Percentiles rank a stretch among this genome's conserved stretches.
These are phyloP conservation scores for Drosophila infuscata DNA, from an alignment of 2,888 invertebrate species.

Conservation along the genomic window DNA sequence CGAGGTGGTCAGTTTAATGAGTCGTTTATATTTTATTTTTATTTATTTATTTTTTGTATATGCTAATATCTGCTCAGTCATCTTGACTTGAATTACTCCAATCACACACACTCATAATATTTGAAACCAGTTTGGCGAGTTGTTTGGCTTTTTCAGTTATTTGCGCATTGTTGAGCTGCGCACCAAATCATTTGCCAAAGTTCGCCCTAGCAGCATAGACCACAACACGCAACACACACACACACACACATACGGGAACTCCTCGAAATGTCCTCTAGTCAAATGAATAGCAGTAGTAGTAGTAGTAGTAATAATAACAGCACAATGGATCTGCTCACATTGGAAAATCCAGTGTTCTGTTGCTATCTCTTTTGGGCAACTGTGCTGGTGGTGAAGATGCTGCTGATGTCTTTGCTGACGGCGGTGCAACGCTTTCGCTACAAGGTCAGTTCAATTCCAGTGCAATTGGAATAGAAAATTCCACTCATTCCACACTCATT, in stretches of 20 bases:
- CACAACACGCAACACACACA: not conserved
- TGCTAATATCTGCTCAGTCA: not conserved
- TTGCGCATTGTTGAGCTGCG: not conserved
- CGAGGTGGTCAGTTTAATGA: constrained; percentile 15
- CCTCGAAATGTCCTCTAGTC: constrained; percentile 14
- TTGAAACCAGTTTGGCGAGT: constrained; percentile 67
- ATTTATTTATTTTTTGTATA: constrained; percentile 3
- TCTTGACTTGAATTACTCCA: not conserved
- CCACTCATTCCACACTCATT: constrained; percentile 14
- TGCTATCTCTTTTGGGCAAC: constrained; percentile 84
- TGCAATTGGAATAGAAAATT: not conserved
- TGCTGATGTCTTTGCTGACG: constrained; percentile 85
- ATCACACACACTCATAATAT: not conserved
- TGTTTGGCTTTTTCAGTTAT: not conserved
- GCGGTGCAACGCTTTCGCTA: constrained; percentile 84
- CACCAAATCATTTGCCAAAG: constrained; percentile 28
- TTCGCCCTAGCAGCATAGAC: constrained; percentile 26
- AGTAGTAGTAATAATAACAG: not conserved
- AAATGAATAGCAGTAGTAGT: constrained; percentile 5
- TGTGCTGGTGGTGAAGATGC: constrained; percentile 84
- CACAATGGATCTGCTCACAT: constrained; percentile 62
- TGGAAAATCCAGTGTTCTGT: constrained; percentile 84
- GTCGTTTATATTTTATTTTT: constrained; percentile 18
- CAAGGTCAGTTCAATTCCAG: constrained; percentile 77
- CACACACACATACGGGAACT: not conserved